phyloP scores from a whole-genome alignment of 1,140 invertebrate species.

The Meteorus sp. region DNA sequence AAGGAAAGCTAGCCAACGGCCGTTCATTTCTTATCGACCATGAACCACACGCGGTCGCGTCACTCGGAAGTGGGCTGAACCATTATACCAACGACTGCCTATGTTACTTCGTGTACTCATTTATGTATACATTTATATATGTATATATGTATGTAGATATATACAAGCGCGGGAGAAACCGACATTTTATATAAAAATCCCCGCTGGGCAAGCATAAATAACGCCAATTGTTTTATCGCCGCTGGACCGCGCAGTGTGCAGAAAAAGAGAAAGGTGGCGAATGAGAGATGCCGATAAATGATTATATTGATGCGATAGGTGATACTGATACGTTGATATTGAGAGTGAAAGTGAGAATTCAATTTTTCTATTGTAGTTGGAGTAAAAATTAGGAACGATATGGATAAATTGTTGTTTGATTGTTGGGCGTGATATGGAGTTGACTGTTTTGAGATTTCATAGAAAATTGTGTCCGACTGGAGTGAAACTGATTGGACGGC shows the following conservation, averaged over 20 bases:
- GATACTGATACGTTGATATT: background rate
- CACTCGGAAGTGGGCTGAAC: slow-evolving; percentile 35
- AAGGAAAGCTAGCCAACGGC: slow-evolving; percentile 49
- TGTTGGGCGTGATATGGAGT: no score
- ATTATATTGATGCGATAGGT: no score
- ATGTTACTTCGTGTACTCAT: background rate
- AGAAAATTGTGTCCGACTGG: no score
- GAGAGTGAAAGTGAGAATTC: background rate
- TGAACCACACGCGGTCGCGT: background rate
- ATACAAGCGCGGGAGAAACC: slow-evolving; percentile 11
- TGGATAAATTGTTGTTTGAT: no score
- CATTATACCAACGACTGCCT: background rate
- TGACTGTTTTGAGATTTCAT: no score
- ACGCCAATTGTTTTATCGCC: slow-evolving; percentile 20
- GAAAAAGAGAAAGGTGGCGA: background rate
- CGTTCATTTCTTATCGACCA: background rate
- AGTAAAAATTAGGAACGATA: no score
- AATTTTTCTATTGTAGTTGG: no score
- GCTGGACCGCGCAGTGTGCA: background rate
- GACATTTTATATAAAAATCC: background rate
- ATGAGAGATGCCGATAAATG: no score
- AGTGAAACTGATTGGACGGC: no score
- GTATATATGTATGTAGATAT: background rate
- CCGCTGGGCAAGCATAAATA: slow-evolving; percentile 2
- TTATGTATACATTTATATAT: no score